phyloP scores from a whole-genome alignment of 64 coral and sea anemone genomes.

The Montipora capricornis region DNA sequence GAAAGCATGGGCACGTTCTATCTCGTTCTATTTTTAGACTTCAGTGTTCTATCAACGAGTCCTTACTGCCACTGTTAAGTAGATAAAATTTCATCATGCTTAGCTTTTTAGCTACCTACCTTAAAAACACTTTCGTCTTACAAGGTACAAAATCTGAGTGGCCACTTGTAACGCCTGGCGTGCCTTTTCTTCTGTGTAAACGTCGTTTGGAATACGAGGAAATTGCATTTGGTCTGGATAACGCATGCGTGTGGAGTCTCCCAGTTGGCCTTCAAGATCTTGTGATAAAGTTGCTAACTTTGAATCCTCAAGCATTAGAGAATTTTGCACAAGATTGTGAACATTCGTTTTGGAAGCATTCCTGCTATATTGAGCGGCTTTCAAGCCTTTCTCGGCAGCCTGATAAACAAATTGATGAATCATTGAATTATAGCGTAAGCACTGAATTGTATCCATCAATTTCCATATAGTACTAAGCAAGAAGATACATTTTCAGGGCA shows the following conservation, averaged over 20 bases:
- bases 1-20: too few relatives aligned
- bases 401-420: conserved; percentile 8
- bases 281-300: conserved; percentile 29
- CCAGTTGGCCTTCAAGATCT: neutral
- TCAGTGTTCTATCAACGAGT: too few relatives aligned
- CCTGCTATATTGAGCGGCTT: conserved; percentile 75
- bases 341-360: conserved; percentile 65
- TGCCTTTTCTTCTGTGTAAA: conserved; percentile 63
- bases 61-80: too few relatives aligned
- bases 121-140: conserved; percentile 9
- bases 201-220: conserved; percentile 71
- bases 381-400: conserved; percentile 86
- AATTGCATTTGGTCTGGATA: conserved; percentile 66
- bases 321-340: conserved; percentile 65
- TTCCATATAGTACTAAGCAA: too few relatives aligned
- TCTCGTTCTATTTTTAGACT: too few relatives aligned
- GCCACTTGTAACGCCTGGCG: conserved; percentile 40
- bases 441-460: too few relatives aligned
- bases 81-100: too few relatives aligned
- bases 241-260: conserved; percentile 80
- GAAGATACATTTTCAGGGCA: too few relatives aligned
- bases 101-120: neutral
- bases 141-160: conserved; percentile 21
- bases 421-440: neutral
- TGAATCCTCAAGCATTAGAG: conserved; percentile 40